Evolutionary conservation across 1,140 invertebrate genomes (phyloP), one percentile per base, ranked within the genome.

Genomic region (Araneus ventricosus): DNA sequence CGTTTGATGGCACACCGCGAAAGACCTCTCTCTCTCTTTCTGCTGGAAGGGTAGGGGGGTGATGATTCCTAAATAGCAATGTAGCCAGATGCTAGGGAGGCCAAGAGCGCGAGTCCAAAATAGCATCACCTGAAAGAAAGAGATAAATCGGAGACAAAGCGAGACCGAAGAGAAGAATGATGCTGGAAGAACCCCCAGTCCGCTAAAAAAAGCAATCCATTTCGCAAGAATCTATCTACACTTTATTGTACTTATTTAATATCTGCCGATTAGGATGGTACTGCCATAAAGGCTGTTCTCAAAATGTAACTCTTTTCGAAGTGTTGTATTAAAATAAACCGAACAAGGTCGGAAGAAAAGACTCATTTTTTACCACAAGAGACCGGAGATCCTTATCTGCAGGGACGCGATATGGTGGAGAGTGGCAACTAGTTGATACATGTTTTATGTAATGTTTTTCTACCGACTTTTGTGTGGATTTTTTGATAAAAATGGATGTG

Each of bases 81-180:
- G 90, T 86, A 92, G 90, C 90, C 90, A 90, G 75, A 90, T 92
- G 90, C 90, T 70, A 45, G 59, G 45, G 80, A 92, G 82, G 90
- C 90, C 90, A 86, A 85, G 90, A 92, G 79, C 27, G 79, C 20
- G 52, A 67, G 59, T 79, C 57, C 39, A 70, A 92, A 92, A 92
- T 92, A 92, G 90, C 82, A 57, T 92, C 90, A 92, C 80, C 90
- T 86, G 90, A 92, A 92, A 92, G 90, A 90, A 90, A 90, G 67
- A 90, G 89, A 90, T 90, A 90, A 90, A 84, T 84, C 79, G 75
- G 89, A 92, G 90, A 92, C 90, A 92, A 92, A 92, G 90, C 82
- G 82, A 92, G 82, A 59, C 41, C 70, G 67, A 79, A 63, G 75
- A 86, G 57, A 92, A 92, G 90, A 92, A 92, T 85, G 90, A 86